Percentiles rank a stretch among this genome's conserved stretches.
Conservation (phyloP, 2,797 vertebrate genomes). For the Artibeus lituratus region DNA sequence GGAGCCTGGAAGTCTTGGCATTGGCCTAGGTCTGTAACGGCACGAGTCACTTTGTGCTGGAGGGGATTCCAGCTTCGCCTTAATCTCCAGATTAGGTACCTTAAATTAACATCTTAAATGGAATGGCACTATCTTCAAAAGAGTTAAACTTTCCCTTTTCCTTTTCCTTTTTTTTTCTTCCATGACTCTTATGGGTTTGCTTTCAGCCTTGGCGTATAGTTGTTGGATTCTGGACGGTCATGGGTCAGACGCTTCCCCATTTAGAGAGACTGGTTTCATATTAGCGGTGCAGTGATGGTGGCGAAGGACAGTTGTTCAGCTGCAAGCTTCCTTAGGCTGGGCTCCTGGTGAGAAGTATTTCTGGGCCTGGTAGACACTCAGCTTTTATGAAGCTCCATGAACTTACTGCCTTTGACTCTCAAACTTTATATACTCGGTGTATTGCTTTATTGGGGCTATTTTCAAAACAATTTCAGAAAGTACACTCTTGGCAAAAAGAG, state of each 20-base stretch:
- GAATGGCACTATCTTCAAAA: background rate
- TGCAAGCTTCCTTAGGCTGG: background rate
- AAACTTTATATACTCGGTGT: background rate
- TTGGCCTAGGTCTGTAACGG: background rate
- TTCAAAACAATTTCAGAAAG: background rate
- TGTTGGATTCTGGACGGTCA: background rate
- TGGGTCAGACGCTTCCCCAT: background rate
- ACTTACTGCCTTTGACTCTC: background rate
- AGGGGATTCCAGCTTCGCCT: background rate
- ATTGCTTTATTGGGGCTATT: background rate
- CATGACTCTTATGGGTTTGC: background rate
- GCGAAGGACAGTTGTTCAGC: background rate
- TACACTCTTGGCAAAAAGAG: background rate
- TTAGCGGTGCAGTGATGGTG: background rate
- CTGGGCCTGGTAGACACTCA: background rate
- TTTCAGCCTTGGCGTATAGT: background rate
- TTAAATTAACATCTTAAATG: background rate
- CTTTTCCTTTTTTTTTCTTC: background rate
- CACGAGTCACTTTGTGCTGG: background rate
- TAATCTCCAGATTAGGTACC: background rate
- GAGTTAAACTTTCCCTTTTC: background rate
- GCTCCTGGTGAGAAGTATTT: fast-evolving
- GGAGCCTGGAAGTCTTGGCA: background rate
- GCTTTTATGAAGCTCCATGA: background rate
- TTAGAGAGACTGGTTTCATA: background rate